These are phyloP conservation scores for Sepiola atlantica DNA, from an alignment of 2,888 invertebrate species.

Conservation along the genomic window DNA sequence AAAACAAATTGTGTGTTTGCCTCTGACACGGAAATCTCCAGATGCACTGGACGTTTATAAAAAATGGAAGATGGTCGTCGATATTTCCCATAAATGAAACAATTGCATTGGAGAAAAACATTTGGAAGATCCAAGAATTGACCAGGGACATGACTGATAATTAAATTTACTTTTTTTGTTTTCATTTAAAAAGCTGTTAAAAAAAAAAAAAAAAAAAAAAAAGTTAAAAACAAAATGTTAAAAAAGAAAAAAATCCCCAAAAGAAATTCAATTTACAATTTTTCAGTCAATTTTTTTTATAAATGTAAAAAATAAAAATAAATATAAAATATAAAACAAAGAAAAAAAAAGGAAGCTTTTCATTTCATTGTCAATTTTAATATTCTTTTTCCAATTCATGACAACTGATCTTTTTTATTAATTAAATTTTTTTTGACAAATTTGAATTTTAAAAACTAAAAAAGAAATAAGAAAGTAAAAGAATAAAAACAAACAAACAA, in stretches of 20 bases:
- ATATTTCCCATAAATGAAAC: not conserved
- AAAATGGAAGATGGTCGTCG: constrained; percentile 3
- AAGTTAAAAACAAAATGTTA: no score
- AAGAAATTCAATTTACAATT: no score
- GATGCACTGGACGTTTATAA: constrained; percentile 10
- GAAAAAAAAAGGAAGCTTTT: not conserved
- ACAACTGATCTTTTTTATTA: not conserved
- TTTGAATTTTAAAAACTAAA: not conserved
- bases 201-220: no score
- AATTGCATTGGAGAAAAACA: constrained; percentile 2
- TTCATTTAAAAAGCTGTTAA: no score
- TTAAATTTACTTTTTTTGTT: not conserved
- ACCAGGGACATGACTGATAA: not conserved
- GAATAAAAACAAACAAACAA: not conserved
- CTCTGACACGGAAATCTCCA: not conserved
- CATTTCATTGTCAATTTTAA: not conserved
- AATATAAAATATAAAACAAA: not conserved
- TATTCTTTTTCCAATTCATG: not conserved
- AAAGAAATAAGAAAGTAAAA: not conserved
- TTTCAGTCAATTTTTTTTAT: not conserved
- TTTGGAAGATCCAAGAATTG: constrained; percentile 22
- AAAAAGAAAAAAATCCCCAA: no score
- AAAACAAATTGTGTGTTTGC: not conserved
- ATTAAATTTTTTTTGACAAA: not conserved
- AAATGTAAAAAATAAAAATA: not conserved